phyloP scores from a whole-genome alignment of 2,113 vertebrate species.

The Grammomys surdaster region DNA sequence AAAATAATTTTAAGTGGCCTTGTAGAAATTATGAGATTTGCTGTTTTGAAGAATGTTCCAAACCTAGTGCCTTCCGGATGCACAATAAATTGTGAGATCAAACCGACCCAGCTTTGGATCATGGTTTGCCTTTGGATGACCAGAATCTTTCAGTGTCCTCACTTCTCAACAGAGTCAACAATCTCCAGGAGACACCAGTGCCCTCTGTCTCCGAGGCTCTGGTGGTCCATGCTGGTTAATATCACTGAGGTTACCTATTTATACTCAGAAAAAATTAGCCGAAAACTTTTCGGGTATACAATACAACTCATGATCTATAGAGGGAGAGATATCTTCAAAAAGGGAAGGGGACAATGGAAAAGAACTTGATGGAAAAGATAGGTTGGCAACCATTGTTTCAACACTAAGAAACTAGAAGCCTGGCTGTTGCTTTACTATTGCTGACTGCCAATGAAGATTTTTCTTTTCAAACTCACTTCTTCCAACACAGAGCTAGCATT shows the following conservation, averaged over 20 bases:
- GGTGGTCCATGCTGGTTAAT: not conserved
- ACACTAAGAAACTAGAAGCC: not conserved
- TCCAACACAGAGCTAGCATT: not conserved
- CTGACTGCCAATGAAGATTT: not conserved
- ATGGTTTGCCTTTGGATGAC: not conserved
- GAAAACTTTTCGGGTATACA: slow-evolving; percentile 22
- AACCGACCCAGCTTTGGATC: not conserved
- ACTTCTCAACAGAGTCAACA: not conserved
- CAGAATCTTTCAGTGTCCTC: not conserved
- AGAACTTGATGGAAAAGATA: not conserved
- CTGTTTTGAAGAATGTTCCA: not conserved
- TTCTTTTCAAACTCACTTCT: not conserved
- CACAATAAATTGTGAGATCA: not conserved
- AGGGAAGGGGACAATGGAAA: not conserved
- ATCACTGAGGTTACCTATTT: not conserved
- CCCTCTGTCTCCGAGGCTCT: not conserved
- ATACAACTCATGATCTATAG: not conserved
- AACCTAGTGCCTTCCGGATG: not conserved
- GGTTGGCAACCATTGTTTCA: not conserved
- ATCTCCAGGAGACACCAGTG: not conserved
- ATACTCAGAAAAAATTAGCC: slow-evolving; percentile 27
- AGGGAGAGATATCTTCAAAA: fast-evolving
- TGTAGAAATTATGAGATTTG: not conserved
- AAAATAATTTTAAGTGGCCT: slow-evolving; percentile 40
- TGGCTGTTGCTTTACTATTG: not conserved